phyloP scores from a whole-genome alignment of 2,113 vertebrate species.

The Lepus europaeus region DNA sequence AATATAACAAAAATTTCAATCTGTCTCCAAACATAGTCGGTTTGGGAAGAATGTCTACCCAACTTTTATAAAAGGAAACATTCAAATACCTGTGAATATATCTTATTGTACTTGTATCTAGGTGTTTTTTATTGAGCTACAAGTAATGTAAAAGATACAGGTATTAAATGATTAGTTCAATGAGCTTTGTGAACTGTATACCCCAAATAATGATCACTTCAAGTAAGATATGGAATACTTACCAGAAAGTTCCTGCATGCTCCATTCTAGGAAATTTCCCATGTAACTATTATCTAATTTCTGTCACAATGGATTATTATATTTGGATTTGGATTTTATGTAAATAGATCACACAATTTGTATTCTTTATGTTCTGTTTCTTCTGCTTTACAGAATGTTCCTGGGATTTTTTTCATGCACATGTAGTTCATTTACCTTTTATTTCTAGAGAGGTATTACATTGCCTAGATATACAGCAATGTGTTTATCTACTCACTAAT shows the following conservation, averaged over 20 bases:
- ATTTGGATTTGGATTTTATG: neutral
- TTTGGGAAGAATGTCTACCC: constrained; percentile 19
- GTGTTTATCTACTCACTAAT: neutral
- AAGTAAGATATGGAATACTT: neutral
- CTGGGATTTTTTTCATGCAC: constrained; percentile 12
- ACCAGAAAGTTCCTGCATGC: neutral
- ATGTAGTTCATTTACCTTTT: constrained; percentile 15
- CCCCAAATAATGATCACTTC: neutral
- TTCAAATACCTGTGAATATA: constrained; percentile 34
- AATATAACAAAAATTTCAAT: constrained; percentile 58
- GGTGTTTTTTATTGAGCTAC: constrained; percentile 22
- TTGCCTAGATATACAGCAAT: neutral
- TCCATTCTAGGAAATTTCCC: neutral
- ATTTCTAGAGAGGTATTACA: neutral
- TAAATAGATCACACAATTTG: neutral
- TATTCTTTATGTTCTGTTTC: neutral
- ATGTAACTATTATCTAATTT: neutral
- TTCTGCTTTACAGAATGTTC: constrained; percentile 46
- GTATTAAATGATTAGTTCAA: constrained; percentile 26
- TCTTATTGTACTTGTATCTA: constrained; percentile 36
- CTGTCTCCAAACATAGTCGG: neutral
- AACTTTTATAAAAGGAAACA: constrained; percentile 35
- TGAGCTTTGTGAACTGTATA: neutral
- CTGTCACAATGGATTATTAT: neutral
- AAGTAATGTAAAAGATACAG: constrained; percentile 16